These are phyloP conservation scores for Apis florea DNA, from an alignment of 1,140 invertebrate genomes.

Conservation along the genomic window DNA sequence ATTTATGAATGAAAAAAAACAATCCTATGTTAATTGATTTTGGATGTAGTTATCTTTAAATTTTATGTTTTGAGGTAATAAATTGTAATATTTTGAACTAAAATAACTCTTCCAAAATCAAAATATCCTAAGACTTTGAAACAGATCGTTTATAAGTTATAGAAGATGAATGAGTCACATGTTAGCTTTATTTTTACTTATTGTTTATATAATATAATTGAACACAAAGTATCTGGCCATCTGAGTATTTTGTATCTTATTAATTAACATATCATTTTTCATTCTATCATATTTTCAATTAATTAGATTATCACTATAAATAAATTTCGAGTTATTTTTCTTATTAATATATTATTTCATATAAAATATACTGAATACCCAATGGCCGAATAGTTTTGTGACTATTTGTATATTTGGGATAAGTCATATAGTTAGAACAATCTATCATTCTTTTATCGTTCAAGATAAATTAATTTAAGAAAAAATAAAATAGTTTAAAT, in stretches of 20 bases:
- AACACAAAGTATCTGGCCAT: too few species aligned
- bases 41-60: conserved; percentile 37
- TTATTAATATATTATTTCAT: too few species aligned
- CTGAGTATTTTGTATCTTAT: too few species aligned
- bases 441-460: not conserved
- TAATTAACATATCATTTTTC: too few species aligned
- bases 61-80: conserved; percentile 22
- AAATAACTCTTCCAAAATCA: conserved; percentile 49
- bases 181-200: conserved; percentile 36
- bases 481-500: not conserved
- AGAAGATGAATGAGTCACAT: conserved; percentile 27
- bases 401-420: not conserved
- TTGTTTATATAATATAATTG: not conserved
- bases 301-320: too few species aligned
- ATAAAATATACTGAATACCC: too few species aligned
- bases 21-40: conserved; percentile 26
- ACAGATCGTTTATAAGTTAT: conserved; percentile 25
- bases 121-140: conserved; percentile 36
- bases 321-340: too few species aligned
- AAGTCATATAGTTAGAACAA: conserved; percentile 4
- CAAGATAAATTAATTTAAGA: not conserved
- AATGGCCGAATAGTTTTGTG: too few species aligned
- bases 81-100: not conserved
- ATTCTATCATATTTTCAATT: too few species aligned
- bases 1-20: conserved; percentile 19